Conservation (phyloP, 2,113 vertebrate species). For the Euleptes europaea region DNA sequence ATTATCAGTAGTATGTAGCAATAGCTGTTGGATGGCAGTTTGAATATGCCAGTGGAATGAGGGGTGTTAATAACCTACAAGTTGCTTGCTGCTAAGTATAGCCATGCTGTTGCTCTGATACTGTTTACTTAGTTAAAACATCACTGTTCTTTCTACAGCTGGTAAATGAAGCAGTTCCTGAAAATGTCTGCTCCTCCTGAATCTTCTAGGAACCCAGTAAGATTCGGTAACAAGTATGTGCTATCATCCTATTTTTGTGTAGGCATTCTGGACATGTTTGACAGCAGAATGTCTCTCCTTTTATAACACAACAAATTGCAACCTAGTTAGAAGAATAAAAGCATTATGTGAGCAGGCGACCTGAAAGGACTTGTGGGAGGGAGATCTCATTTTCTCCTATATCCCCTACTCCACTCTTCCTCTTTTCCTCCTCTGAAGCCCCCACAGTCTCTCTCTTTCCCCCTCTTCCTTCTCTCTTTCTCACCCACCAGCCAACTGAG, state of each 20-base stretch:
- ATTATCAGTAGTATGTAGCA: not conserved
- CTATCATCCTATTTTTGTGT: not conserved
- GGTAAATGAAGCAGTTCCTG: not conserved
- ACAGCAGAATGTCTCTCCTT: not conserved
- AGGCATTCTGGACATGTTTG: not conserved
- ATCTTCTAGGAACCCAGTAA: not conserved
- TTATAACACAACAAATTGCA: not conserved
- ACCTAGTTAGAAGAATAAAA: not conserved
- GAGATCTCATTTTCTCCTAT: too few relatives aligned
- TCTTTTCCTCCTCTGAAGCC: too few relatives aligned
- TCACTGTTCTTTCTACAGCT: not conserved
- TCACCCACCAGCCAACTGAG: too few relatives aligned
- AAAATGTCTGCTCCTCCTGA: not conserved
- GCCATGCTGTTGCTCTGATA: not conserved
- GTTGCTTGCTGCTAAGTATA: not conserved
- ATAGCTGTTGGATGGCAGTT: accelerated
- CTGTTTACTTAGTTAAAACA: not conserved
- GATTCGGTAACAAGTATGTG: not conserved
- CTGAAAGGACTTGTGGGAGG: too few relatives aligned
- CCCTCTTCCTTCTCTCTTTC: too few relatives aligned
- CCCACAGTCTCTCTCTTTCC: too few relatives aligned
- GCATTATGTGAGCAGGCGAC: not conserved
- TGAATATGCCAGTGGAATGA: not conserved
- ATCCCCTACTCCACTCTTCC: too few relatives aligned
- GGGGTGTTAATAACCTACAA: not conserved